Base-by-base conservation (phyloP, 2,888 invertebrate species). In the Heliothis peltigera region DNA sequence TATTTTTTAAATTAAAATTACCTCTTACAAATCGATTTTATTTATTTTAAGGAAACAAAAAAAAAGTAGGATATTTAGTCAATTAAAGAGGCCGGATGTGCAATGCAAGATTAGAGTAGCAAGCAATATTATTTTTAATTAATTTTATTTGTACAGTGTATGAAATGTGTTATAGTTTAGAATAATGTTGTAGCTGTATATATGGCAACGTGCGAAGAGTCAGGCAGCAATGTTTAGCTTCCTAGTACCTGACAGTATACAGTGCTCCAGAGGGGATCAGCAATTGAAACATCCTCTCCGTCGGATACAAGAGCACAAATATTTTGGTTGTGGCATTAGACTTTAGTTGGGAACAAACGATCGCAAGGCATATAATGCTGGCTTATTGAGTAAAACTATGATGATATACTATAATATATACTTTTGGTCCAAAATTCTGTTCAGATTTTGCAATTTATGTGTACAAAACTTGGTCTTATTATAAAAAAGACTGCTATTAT, bases 191-290 rank as follows among this genome's bases (percentile, higher is more conserved):
- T 51, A 65, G 48, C 7, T 77, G 77, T 85, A 79, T 78, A 73
- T 83, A 79, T 70, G 47, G 48, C 56, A 70, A 60, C 62, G 73
- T 48, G 53, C 65, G 65, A 79, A 84, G 94, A 94, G 94, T 94
- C 94, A 87, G 94, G 94, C 92, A 84, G 94, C 94, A 87, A 83
- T 80, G 75, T 65, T 75, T 77, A 86, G 95, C 95, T 95, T 94
- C 95, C 94, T 91, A 92, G 95, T 95, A 95, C 95, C 95, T 95
- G 95, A 92, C 92, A 89, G 81, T 70, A 65, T 77, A 77, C 62
- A 72, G 73, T 93, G 92, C 95, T 95, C 93, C 92, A 80, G 91
- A 87, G 88, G 87, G 93, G 90, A 81, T 62, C 64, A 52, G 17
- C 49, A 64, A 55, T 47, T 28, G 44, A 58, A 28, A 59, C 49